Evolutionary conservation across 2,888 invertebrate genomes (phyloP).

Genomic region (Drosophila recens): DNA sequence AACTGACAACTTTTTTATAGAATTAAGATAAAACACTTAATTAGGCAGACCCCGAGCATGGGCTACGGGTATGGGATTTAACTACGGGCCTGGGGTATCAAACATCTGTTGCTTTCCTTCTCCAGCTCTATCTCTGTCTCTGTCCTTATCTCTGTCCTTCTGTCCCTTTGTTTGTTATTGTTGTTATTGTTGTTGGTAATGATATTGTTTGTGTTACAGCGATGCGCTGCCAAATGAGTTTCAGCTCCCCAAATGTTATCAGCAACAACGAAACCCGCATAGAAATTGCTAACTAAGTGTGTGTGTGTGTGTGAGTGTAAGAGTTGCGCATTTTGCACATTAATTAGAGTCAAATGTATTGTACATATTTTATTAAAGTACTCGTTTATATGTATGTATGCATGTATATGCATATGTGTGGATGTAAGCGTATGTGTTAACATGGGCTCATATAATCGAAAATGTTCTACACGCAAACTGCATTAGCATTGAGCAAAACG

Average conservation of each 20-base stretch:
- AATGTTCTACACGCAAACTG: slow-evolving; percentile 54
- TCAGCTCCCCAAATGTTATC: slow-evolving; percentile 42
- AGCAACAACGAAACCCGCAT: slow-evolving; percentile 47
- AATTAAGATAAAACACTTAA: slow-evolving; percentile 78
- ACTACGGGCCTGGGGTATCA: slow-evolving; percentile 18
- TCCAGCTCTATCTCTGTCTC: not conserved
- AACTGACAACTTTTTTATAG: slow-evolving; percentile 60
- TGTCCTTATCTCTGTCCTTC: not conserved
- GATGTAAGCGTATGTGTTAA: slow-evolving; percentile 1
- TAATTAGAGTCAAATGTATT: slow-evolving; percentile 68
- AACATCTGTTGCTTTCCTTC: slow-evolving; percentile 45
- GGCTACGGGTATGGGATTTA: slow-evolving; percentile 1
- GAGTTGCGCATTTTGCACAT: slow-evolving; percentile 51
- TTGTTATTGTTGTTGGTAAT: slow-evolving; percentile 35
- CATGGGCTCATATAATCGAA: slow-evolving; percentile 5
- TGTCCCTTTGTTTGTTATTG: slow-evolving; percentile 16
- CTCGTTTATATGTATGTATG: slow-evolving; percentile 1
- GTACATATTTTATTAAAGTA: slow-evolving; percentile 31
- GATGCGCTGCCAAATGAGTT: slow-evolving; percentile 52
- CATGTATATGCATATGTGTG: not conserved
- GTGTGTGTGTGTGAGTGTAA: slow-evolving; percentile 11
- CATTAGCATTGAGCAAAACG: slow-evolving; percentile 50
- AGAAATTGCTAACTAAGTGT: slow-evolving; percentile 25
- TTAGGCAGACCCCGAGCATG: slow-evolving; percentile 45
- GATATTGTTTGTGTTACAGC: slow-evolving; percentile 31